phyloP scores from a whole-genome alignment of 1,140 invertebrate genomes.

The Venturia canescens region DNA sequence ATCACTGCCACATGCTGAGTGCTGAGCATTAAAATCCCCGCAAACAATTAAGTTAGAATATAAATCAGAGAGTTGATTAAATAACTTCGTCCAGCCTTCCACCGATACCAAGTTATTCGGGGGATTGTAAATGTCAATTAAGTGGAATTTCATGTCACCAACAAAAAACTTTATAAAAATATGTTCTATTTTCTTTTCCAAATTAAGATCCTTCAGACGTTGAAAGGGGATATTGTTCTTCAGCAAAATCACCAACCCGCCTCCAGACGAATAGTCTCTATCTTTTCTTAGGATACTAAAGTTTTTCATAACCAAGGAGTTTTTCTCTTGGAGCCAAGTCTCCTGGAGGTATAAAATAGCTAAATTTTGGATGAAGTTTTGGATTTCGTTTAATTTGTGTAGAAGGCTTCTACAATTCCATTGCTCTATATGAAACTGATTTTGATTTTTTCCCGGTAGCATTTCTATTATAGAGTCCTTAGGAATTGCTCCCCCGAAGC shows the following conservation, averaged over 20 bases:
- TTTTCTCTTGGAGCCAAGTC: neutral
- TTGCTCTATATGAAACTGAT: too few species aligned
- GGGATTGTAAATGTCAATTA: neutral
- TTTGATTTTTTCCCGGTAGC: too few species aligned
- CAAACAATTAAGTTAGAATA: neutral
- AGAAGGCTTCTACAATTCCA: too few species aligned
- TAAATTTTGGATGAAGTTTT: too few species aligned
- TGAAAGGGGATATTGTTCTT: neutral
- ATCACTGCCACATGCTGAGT: neutral
- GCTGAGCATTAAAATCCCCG: conserved; percentile 20
- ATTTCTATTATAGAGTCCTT: too few species aligned
- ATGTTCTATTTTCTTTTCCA: neutral
- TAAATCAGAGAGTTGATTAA: neutral
- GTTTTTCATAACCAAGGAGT: neutral
- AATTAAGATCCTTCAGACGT: neutral
- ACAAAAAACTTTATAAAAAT: neutral
- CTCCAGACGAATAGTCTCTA: neutral
- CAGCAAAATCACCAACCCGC: neutral
- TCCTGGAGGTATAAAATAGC: neutral
- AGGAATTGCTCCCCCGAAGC: too few species aligned
- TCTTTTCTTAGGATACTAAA: neutral
- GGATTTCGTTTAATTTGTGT: too few species aligned
- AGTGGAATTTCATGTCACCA: neutral
- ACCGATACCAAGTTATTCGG: neutral
- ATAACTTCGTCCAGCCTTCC: neutral